phyloP scores from a whole-genome alignment of 37 sponge, comb jelly and placozoan species.

The Diacarnus erythraeanus region DNA sequence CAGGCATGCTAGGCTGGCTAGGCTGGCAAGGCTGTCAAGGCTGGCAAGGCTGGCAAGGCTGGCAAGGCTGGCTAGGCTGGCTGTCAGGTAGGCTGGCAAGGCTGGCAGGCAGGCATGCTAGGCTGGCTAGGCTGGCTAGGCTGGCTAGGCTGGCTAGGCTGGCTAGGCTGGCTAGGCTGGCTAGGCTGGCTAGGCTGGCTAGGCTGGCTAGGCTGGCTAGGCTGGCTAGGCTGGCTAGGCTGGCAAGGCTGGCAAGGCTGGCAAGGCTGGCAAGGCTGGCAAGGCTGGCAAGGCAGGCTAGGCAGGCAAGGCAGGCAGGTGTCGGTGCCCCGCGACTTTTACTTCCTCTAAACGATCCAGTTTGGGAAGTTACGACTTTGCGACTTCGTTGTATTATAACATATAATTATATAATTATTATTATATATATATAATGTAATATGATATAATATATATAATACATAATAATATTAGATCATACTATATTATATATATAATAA shows the following conservation, averaged over 20 bases:
- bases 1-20: constrained; percentile 1
- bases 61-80: too few relatives aligned
- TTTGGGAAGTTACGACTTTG: too few relatives aligned
- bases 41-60: neutral
- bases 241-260: neutral
- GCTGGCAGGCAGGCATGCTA: neutral
- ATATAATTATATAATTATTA: too few relatives aligned
- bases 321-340: too few relatives aligned
- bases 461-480: too few relatives aligned
- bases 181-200: neutral
- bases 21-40: too few relatives aligned
- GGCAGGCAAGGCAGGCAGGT: neutral
- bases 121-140: neutral
- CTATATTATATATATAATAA: too few relatives aligned
- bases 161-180: neutral
- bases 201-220: neutral
- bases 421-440: too few relatives aligned
- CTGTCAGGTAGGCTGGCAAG: neutral
- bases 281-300: neutral
- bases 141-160: neutral
- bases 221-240: neutral
- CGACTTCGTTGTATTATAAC: too few relatives aligned
- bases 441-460: too few relatives aligned
- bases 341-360: too few relatives aligned
- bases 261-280: neutral